Evolutionary conservation across 1,140 invertebrate genomes (phyloP).

Genomic region (Drosophila setifemur): DNA sequence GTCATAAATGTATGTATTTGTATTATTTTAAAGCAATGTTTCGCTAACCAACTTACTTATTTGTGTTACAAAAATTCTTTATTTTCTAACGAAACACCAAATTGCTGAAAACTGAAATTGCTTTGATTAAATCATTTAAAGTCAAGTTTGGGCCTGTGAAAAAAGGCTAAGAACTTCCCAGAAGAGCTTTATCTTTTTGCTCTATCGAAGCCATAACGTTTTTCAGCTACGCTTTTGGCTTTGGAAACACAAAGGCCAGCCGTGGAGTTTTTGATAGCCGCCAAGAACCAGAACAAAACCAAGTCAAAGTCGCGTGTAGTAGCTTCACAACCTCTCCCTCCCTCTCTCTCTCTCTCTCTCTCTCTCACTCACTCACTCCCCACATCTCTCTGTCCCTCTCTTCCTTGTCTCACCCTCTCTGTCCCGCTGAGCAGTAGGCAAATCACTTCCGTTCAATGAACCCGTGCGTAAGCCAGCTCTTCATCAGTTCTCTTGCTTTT

Average conservation of each 20-base stretch:
- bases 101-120: no score
- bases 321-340: not conserved
- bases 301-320: slow-evolving; percentile 56
- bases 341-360: not conserved
- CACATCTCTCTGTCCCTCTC: not conserved
- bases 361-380: not conserved
- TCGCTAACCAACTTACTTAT: no score
- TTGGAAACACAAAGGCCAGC: not conserved
- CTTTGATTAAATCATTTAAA: slow-evolving; percentile 21
- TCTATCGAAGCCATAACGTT: slow-evolving; percentile 32
- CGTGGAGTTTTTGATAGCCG: slow-evolving; percentile 19
- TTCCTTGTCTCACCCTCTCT: not conserved
- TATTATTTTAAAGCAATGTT: no score
- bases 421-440: slow-evolving; percentile 53
- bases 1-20: no score
- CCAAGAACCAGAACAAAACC: slow-evolving; percentile 19
- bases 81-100: no score
- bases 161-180: slow-evolving; percentile 22
- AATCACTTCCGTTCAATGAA: slow-evolving; percentile 81
- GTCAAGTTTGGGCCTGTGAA: slow-evolving; percentile 7
- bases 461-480: slow-evolving; percentile 75
- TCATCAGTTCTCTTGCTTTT: slow-evolving; percentile 39
- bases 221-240: slow-evolving; percentile 3
- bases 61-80: no score
- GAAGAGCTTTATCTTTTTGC: slow-evolving; percentile 33